A percentile compares a stretch with the other conserved stretches of the same genome.
Evolutionary conservation across 2,797 vertebrate genomes (phyloP).

Genomic region (Allobates femoralis): DNA sequence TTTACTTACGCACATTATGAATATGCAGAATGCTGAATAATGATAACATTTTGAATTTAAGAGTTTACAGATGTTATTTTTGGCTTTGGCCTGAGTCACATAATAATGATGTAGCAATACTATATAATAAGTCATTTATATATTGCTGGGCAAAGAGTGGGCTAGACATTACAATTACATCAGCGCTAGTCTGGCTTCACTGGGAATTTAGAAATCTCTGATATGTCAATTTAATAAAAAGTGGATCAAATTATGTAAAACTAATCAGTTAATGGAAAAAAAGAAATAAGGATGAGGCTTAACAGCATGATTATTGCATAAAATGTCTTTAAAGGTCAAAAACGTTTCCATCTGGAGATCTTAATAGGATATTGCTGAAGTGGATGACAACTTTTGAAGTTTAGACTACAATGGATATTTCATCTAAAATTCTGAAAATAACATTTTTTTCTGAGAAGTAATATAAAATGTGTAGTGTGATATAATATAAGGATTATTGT

Average conservation of each 20-base stretch:
- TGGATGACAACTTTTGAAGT: not conserved
- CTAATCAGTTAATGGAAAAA: not conserved
- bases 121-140: constrained; percentile 28
- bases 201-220: not conserved
- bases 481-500: not conserved
- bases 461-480: not conserved
- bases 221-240: constrained; percentile 5
- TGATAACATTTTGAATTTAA: constrained; percentile 48
- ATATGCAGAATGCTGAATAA: constrained; percentile 41
- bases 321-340: not conserved
- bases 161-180: constrained; percentile 44
- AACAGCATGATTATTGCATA: constrained; percentile 16
- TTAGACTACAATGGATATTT: not conserved
- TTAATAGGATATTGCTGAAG: not conserved
- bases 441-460: not conserved
- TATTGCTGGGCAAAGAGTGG: constrained; percentile 2
- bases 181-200: constrained; percentile 14
- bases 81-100: constrained; percentile 30
- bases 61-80: constrained; percentile 51
- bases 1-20: constrained; percentile 19
- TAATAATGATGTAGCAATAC: constrained; percentile 33
- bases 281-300: not conserved
- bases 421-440: not conserved
- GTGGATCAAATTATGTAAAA: not conserved
- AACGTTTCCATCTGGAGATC: not conserved